phyloP scores from a whole-genome alignment of 2,113 vertebrate species.

The Thamnaconus septentrionalis region DNA sequence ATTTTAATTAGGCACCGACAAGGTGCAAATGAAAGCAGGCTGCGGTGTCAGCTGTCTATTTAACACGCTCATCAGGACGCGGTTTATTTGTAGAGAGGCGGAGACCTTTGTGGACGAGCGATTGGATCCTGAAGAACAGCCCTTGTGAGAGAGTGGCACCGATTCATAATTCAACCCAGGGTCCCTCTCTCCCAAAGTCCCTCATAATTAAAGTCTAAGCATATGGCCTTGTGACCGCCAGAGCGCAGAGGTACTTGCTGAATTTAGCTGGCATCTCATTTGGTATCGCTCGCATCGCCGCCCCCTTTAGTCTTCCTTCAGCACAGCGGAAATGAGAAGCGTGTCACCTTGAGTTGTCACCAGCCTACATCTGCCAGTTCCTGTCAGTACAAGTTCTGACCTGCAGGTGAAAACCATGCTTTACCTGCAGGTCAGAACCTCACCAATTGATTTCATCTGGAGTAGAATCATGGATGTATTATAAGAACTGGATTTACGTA shows the following conservation, averaged over 20 bases:
- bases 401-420: not conserved
- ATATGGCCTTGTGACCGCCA: constrained; percentile 74
- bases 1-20: constrained; percentile 14
- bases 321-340: constrained; percentile 51
- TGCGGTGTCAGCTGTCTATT: constrained; percentile 25
- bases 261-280: constrained; percentile 54
- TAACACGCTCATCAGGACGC: constrained; percentile 22
- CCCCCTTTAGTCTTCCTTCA: constrained; percentile 42
- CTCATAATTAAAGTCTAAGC: constrained; percentile 79
- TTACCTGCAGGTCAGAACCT: no score
- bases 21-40: constrained; percentile 16
- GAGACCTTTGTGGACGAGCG: constrained; percentile 30
- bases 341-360: constrained; percentile 73
- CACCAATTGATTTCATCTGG: no score
- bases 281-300: constrained; percentile 32
- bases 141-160: constrained; percentile 65
- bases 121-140: constrained; percentile 41
- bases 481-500: no score
- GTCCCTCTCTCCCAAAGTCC: constrained; percentile 75
- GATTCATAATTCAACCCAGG: constrained; percentile 73
- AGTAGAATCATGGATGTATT: no score
- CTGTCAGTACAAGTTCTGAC: constrained; percentile 43
- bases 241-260: constrained; percentile 63
- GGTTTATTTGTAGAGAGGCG: constrained; percentile 42
- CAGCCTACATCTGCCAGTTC: constrained; percentile 44